Evolutionary conservation across 2,888 invertebrate species (phyloP).

Genomic region (Pseudeuparius sepicola): DNA sequence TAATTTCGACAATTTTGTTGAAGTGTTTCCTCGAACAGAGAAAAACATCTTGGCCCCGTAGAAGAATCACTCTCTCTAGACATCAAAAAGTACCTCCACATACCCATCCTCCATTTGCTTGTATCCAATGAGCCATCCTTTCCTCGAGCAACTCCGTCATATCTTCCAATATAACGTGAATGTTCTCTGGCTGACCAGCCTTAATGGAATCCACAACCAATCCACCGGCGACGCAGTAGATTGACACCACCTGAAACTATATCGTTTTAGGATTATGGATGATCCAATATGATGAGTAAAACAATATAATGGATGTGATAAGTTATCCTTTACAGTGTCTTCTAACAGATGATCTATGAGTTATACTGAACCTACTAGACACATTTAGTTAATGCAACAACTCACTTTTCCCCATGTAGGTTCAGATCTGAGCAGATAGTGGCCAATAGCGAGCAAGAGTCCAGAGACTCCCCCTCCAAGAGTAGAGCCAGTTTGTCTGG

Average conservation of each 20-base stretch:
- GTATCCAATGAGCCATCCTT: constrained; percentile 66
- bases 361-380: too few relatives aligned
- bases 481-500: constrained; percentile 53
- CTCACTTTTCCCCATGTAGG: constrained; percentile 65
- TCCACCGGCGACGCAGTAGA: constrained; percentile 75
- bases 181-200: constrained; percentile 66
- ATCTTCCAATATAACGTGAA: constrained; percentile 66
- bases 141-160: constrained; percentile 64
- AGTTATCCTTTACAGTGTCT: too few relatives aligned
- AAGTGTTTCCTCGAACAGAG: too few relatives aligned
- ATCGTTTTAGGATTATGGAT: too few relatives aligned
- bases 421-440: constrained; percentile 60
- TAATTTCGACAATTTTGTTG: too few relatives aligned
- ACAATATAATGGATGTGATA: too few relatives aligned
- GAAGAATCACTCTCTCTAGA: background rate
- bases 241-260: constrained; percentile 53
- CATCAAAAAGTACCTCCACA: constrained; percentile 7
- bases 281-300: too few relatives aligned
- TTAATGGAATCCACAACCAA: constrained; percentile 71
- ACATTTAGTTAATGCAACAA: constrained; percentile 2
- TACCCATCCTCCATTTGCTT: constrained; percentile 82
- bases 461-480: constrained; percentile 51
- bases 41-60: constrained; percentile 3
- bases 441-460: constrained; percentile 57
- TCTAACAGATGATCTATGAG: too few relatives aligned